These are phyloP conservation scores for Apis mellifera DNA, from an alignment of 1,140 invertebrate genomes.

Conservation along the genomic window Amel_HAv3.1 CM009944.2:5546001-5546500, in stretches of 20 bases:
- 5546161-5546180: conserved; percentile 94
- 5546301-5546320: no score
- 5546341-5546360: no score
- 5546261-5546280: conserved; percentile 37
- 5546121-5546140: conserved; percentile 97
- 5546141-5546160: conserved; percentile 97
- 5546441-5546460: not conserved
- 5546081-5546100: no score
- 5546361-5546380: no score
- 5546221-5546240: conserved; percentile 58
- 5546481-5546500: conserved; percentile 42
- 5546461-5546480: conserved; percentile 2
- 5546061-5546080: no score
- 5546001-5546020: no score
- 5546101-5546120: conserved; percentile 84
- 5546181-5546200: conserved; percentile 89
- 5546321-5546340: no score
- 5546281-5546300: no score
- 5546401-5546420: no score
- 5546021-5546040: no score
- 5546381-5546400: no score
- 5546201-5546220: conserved; percentile 81
- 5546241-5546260: conserved; percentile 58
- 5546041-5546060: no score
- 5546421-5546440: not conserved